Conservation (phyloP, 2,113 vertebrate genomes). For the Pluvianellus socialis region DNA sequence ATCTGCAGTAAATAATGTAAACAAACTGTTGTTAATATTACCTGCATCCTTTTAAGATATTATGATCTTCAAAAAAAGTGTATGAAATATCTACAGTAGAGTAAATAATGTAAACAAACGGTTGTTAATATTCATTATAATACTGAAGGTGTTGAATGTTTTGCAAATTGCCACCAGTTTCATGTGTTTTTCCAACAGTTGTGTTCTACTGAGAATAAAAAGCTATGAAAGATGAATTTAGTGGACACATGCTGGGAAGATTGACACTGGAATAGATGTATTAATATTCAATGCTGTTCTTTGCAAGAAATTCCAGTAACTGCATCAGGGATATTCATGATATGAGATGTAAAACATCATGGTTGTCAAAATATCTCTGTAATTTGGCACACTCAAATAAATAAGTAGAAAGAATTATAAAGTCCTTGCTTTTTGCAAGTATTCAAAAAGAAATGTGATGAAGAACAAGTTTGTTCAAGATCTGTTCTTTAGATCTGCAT, state of each 20-base stretch:
- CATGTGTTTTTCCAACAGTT: neutral
- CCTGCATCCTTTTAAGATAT: neutral
- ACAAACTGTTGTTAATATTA: no score
- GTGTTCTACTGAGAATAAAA: neutral
- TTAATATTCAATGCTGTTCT: neutral
- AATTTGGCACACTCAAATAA: neutral
- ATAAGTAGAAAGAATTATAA: neutral
- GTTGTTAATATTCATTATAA: neutral
- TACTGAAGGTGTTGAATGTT: neutral
- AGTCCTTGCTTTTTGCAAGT: neutral
- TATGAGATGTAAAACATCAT: neutral
- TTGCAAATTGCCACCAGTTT: neutral
- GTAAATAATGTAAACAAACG: neutral
- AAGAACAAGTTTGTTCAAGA: neutral
- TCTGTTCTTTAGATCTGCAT: neutral
- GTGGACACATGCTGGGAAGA: neutral
- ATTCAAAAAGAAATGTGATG: neutral
- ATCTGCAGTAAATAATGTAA: no score
- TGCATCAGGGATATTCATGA: neutral
- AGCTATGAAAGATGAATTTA: neutral
- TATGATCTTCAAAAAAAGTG: neutral
- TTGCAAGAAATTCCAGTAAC: neutral
- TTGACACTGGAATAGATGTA: neutral
- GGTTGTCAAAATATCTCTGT: neutral
- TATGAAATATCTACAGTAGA: neutral